phyloP scores from a whole-genome alignment of 2,797 vertebrate species.

The Lepidocolaptes lacrymiger region DNA sequence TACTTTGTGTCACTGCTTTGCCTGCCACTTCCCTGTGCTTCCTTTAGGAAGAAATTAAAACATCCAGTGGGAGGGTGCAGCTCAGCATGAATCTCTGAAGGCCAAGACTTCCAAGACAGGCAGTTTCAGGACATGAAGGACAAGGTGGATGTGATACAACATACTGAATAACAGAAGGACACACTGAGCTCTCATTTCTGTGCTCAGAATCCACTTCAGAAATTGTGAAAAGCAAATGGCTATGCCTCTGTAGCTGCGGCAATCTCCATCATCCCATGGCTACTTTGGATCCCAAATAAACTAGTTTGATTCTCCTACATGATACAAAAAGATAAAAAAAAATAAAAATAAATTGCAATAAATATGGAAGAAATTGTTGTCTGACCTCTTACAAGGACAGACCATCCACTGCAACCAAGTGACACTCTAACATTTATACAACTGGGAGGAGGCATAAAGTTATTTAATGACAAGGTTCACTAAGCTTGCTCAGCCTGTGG shows the following conservation, averaged over 20 bases:
- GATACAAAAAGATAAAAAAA: not conserved
- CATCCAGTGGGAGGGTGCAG: not conserved
- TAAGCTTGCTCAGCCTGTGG: not conserved
- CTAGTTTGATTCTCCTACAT: not conserved
- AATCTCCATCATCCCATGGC: not conserved
- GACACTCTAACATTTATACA: not conserved
- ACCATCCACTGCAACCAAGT: not conserved
- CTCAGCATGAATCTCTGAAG: not conserved
- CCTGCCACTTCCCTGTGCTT: not conserved
- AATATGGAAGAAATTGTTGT: not conserved
- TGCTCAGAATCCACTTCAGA: not conserved
- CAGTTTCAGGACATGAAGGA: not conserved
- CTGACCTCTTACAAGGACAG: not conserved
- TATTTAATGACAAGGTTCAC: not conserved
- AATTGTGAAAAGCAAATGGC: not conserved
- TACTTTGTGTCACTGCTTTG: not conserved
- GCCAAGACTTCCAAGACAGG: not conserved
- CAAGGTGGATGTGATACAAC: not conserved
- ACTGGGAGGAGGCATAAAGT: not conserved
- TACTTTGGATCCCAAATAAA: not conserved
- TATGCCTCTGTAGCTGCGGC: not conserved
- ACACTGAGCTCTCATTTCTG: not conserved
- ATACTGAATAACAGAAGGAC: not conserved
- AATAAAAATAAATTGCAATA: not conserved
- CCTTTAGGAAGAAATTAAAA: not conserved